Conservation (phyloP, 2,797 vertebrate species). For the Pipistrellus kuhlii region DNA sequence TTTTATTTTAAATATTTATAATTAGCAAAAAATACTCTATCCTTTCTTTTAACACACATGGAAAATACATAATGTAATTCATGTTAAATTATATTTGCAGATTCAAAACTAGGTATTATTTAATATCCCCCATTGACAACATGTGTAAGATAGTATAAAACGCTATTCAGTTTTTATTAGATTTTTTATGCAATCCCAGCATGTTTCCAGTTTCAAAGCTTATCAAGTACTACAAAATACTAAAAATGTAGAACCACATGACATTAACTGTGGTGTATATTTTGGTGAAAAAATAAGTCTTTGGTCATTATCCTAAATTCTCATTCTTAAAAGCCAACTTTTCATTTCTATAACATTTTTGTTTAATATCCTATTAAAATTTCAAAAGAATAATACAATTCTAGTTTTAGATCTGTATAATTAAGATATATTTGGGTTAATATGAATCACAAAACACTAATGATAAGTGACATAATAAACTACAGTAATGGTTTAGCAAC, state of each 20-base stretch:
- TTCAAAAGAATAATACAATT: conserved; percentile 72
- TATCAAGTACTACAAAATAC: conserved; percentile 72
- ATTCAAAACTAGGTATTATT: conserved; percentile 70
- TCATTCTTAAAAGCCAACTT: conserved; percentile 68
- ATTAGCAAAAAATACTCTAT: conserved; percentile 30
- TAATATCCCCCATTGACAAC: conserved; percentile 71
- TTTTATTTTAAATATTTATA: conserved; percentile 52
- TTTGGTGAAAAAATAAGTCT: conserved; percentile 51
- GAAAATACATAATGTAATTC: conserved; percentile 61
- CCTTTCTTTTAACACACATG: conserved; percentile 25
- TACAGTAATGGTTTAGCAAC: conserved; percentile 66
- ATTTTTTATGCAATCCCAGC: conserved; percentile 74
- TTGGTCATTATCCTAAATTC: conserved; percentile 68
- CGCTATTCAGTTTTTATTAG: conserved; percentile 74
- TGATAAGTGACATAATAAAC: conserved; percentile 73
- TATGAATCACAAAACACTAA: conserved; percentile 62
- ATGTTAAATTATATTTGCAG: conserved; percentile 66
- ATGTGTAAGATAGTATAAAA: conserved; percentile 72
- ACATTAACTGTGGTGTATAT: conserved; percentile 58
- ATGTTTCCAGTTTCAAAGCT: conserved; percentile 68
- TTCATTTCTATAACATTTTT: conserved; percentile 68
- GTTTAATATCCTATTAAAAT: conserved; percentile 65
- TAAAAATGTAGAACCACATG: conserved; percentile 70
- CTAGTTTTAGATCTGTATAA: conserved; percentile 70
- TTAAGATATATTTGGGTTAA: conserved; percentile 66